Evolutionary conservation across 2,797 vertebrate genomes (phyloP), one percentile per base, ranked within the genome.

Genomic region (Scleropages formosus): DNA sequence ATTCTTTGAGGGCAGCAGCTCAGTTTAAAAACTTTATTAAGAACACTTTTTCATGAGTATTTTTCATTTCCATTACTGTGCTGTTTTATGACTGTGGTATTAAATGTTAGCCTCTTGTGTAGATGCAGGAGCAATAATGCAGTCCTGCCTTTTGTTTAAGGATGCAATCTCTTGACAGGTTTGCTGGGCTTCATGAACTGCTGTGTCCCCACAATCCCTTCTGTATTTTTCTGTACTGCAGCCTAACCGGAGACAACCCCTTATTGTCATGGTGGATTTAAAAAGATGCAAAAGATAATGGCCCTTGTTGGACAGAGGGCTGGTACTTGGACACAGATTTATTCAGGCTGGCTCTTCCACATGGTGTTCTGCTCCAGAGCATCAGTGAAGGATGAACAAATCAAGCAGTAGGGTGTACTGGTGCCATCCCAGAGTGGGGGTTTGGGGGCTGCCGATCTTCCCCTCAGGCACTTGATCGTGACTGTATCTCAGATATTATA

Each of bases 271-370:
- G 26, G 51, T 20, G 75, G 56, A 60, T 49, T 75, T 61, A 59
- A 60, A 75, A 75, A 15, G 18, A 20, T 64, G 10, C 64, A 47
- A 44, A 15, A 3, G 39, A 18, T 60, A 59, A 75, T 60, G n/a
- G 53, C 12, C 27, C 31, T 68, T 24, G 27, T 12, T 24, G 27
- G 64, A 58, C 47, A 3, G 1, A 27, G 39, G 13, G 8, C 7
- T 4, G 20, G 20, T 26, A 47, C 8, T n/a, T 20, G 49, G 4
- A 24, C 49, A 46, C 27, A 24, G n/a, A 16, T 39, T 68, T 27
- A 22, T 4, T 20, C 74, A 51, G 31, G 39, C 22, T 49, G n/a
- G 18, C 11, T 27, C n/a, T 8, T 39, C 63, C 27, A 31, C 47
- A 24, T 11, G 56, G 47, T 2, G 39, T 39, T 39, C 31, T 39